Conservation (phyloP, 2,888 invertebrate species). For the Lasioglossum marginatum region DNA sequence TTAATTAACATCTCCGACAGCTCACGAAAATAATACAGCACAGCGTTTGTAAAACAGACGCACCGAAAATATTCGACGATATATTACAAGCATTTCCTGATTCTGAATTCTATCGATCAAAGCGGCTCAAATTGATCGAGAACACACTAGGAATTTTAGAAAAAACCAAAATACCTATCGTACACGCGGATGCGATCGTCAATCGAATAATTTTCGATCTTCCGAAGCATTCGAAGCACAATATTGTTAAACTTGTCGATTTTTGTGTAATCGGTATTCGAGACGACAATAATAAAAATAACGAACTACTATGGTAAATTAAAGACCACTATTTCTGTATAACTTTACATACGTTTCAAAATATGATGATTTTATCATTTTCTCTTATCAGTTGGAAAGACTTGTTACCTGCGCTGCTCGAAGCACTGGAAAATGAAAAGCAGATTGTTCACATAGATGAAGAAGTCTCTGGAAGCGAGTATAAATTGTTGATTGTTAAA, state of each 20-base stretch:
- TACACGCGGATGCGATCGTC: slow-evolving; percentile 85
- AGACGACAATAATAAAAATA: slow-evolving; percentile 84
- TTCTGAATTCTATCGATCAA: slow-evolving; percentile 73
- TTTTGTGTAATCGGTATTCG: slow-evolving; percentile 86
- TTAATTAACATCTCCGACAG: slow-evolving; percentile 66
- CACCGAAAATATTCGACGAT: slow-evolving; percentile 76
- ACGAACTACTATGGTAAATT: slow-evolving; percentile 84
- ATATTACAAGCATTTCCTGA: slow-evolving; percentile 77
- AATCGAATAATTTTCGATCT: slow-evolving; percentile 85
- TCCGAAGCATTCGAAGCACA: slow-evolving; percentile 85
- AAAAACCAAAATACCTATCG: slow-evolving; percentile 81
- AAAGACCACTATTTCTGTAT: neutral
- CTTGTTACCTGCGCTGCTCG: slow-evolving; percentile 87
- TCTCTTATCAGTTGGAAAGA: slow-evolving; percentile 88
- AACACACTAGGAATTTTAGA: slow-evolving; percentile 83
- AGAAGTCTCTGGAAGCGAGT: slow-evolving; percentile 87
- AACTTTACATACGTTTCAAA: neutral
- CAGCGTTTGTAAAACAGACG: slow-evolving; percentile 76
- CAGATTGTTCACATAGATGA: slow-evolving; percentile 86
- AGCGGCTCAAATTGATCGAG: slow-evolving; percentile 78
- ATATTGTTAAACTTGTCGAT: slow-evolving; percentile 86
- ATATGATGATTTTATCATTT: neutral
- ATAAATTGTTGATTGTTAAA: slow-evolving; percentile 87
- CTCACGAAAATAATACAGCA: slow-evolving; percentile 74
- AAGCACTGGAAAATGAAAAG: slow-evolving; percentile 86